Percentiles rank a stretch among this genome's conserved stretches.
Conservation (phyloP, 2,888 invertebrate genomes). For the Myopa testacea region DNA sequence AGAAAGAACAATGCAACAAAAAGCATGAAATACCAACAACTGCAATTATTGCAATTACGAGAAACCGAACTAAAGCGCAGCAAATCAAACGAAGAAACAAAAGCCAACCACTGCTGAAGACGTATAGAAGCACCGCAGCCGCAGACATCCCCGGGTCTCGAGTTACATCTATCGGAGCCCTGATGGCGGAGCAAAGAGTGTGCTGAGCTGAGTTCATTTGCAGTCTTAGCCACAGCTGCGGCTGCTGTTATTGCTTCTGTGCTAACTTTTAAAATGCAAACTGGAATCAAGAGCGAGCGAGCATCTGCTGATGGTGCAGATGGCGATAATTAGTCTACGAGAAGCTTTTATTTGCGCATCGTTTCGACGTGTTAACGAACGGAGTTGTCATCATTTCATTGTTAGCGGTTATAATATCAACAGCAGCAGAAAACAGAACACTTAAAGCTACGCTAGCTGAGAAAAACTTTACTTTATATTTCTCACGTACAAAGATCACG, state of each 20-base stretch:
- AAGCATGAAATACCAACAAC: constrained; percentile 1
- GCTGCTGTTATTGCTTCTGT: background rate
- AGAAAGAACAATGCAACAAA: background rate
- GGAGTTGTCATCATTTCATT: background rate
- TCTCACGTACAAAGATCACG: constrained; percentile 15
- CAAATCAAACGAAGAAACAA: background rate
- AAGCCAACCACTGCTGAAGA: background rate
- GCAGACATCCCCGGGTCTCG: constrained; percentile 18
- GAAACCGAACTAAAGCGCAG: constrained; percentile 4
- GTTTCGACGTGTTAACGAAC: constrained; percentile 5
- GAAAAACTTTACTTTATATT: constrained; percentile 13
- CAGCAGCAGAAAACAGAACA: background rate
- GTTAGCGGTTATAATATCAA: background rate
- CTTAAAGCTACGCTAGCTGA: background rate
- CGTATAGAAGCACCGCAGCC: constrained; percentile 29
- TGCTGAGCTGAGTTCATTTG: background rate
- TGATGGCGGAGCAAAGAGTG: background rate
- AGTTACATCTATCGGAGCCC: constrained; percentile 8
- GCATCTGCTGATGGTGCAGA: constrained; percentile 20
- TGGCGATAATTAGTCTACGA: constrained; percentile 14
- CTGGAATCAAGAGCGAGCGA: background rate
- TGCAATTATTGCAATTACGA: constrained; percentile 36
- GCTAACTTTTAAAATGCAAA: constrained; percentile 16
- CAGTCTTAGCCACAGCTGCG: constrained; percentile 2
- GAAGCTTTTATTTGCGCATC: constrained; percentile 7